Base-by-base conservation (phyloP, 2,797 vertebrate genomes). In the Mus minutoides region DNA sequence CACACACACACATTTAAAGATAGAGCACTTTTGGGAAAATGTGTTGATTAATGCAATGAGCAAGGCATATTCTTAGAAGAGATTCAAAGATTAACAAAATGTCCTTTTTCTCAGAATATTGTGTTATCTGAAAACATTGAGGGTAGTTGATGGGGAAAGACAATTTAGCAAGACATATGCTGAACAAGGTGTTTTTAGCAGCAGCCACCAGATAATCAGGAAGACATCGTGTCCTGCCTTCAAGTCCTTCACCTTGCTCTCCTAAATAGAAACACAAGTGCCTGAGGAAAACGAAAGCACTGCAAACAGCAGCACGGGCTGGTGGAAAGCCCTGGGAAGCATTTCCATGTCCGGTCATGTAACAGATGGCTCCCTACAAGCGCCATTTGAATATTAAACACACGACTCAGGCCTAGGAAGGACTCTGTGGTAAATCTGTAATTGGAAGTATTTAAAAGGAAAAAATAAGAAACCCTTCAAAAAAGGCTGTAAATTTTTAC, bases 381-480 rank as follows among this genome's bases (percentile, higher is more conserved):
- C 95, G 94, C 92, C 92, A n/a, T 94, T 96, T 97, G 96, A 96
- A 97, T 97, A 97, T 97, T 95, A 97, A 97, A 94, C 90, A 96
- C 96, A 94, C 85, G 64, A 82, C 90, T 95, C 46, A 49, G 86
- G 88, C 86, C 85, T 82, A 91, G 85, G 91, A 97, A 96, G 94
- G 94, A 92, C 93, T 89, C 78, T 97, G 90, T 93, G 49, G 37
- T 97, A 97, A 98, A 97, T 97, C 95, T 97, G 82, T 90, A 96
- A 97, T 92, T 95, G 96, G 94, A 96, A 97, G 94, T 97, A 96
- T 96, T 96, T 96, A 90, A 80, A 93, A 94, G 60, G 87, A 54
- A 17, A 67, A 87, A 80, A 92, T 93, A 71, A 94, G 62, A 17
- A 87, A 56, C 85, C 89, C 94, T 94, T 96, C 88, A 92, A 67